Conservation (phyloP, 2,113 vertebrate species). For the Marcusenius ussheri region DNA sequence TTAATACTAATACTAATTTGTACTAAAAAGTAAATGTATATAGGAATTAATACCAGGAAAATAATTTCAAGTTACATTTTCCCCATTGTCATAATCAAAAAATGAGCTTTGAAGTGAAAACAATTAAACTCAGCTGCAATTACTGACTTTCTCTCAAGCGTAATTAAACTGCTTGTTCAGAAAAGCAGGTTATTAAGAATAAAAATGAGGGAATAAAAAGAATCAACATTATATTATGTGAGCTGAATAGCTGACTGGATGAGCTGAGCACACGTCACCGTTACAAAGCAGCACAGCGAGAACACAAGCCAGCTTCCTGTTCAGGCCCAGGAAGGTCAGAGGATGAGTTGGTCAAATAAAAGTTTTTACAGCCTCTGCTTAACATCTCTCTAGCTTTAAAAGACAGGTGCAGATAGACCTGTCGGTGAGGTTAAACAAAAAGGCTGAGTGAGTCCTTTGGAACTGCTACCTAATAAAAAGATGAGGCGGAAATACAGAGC, state of each 20-base stretch:
- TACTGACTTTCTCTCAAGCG: constrained; percentile 19
- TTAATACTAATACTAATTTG: neutral
- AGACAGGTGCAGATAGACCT: neutral
- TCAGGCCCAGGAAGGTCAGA: neutral
- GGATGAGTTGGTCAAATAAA: neutral
- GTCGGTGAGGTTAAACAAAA: neutral
- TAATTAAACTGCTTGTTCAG: constrained; percentile 24
- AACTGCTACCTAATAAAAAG: neutral
- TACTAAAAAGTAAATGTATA: constrained; percentile 2
- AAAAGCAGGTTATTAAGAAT: constrained; percentile 26
- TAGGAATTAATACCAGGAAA: constrained; percentile 16
- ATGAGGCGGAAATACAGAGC: neutral
- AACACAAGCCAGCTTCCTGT: neutral
- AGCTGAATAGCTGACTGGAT: neutral
- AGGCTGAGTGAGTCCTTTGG: neutral
- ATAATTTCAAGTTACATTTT: constrained; percentile 15
- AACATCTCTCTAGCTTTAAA: neutral
- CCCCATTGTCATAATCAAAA: constrained; percentile 19
- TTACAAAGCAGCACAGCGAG: neutral
- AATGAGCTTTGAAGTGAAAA: constrained; percentile 21
- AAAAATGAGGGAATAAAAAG: constrained; percentile 16
- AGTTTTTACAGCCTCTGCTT: neutral
- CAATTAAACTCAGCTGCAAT: constrained; percentile 24
- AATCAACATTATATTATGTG: constrained; percentile 15
- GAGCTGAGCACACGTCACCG: neutral